A percentile compares a stretch with the other conserved stretches of the same genome.
These are phyloP conservation scores for Aphidius gifuensis DNA, from an alignment of 1,140 invertebrate species.

Conservation along the genomic window DNA sequence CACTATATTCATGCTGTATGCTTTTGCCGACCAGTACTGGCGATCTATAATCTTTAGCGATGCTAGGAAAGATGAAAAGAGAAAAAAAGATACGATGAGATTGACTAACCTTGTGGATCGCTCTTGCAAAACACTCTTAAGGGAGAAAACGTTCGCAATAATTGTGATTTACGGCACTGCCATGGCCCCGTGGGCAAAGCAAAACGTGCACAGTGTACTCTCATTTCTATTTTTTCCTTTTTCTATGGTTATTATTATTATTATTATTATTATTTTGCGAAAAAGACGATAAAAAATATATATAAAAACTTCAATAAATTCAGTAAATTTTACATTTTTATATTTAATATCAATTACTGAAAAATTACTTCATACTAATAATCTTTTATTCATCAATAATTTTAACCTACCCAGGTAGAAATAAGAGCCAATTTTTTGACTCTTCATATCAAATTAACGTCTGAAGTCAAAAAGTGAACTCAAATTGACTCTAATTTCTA, in stretches of 20 bases:
- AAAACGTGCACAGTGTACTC: conserved; percentile 29
- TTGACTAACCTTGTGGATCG: conserved; percentile 21
- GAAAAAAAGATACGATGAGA: conserved; percentile 6
- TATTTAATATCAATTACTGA: too few species aligned
- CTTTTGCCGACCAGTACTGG: conserved; percentile 29
- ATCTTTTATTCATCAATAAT: too few species aligned
- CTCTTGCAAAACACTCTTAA: conserved; percentile 40
- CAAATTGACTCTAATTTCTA: too few species aligned
- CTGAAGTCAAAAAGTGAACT: too few species aligned
- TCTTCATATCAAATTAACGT: too few species aligned
- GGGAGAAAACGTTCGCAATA: conserved; percentile 36
- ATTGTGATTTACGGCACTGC: conserved; percentile 47
- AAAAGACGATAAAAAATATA: too few species aligned
- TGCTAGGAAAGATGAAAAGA: conserved; percentile 24
- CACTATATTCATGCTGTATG: too few species aligned
- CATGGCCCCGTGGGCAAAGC: conserved; percentile 28
- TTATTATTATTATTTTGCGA: neutral
- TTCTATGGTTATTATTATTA: conserved; percentile 2
- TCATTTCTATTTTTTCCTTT: conserved; percentile 16
- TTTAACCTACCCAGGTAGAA: too few species aligned
- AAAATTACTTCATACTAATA: too few species aligned
- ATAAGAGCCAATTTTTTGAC: too few species aligned
- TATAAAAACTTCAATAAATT: too few species aligned
- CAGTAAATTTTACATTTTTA: too few species aligned
- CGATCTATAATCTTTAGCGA: conserved; percentile 39